Base-by-base conservation (phyloP, 1,140 invertebrate species). In the Agrypnia vestita region DNA sequence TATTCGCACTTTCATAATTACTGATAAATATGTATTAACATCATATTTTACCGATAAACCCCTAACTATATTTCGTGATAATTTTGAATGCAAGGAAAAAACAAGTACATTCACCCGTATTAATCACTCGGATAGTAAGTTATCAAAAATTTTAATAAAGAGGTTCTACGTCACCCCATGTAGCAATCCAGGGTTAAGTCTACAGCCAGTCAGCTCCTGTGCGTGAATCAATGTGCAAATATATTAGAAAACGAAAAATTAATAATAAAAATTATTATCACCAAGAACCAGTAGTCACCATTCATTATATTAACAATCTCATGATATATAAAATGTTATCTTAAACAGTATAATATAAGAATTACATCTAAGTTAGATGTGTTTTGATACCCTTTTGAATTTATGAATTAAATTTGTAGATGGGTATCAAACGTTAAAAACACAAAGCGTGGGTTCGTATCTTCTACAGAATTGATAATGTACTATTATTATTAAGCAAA, bases 361-460 rank as follows among this genome's bases (percentile, higher is more conserved):
- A 71, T 51, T 47, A 67, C 64, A 21, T 71, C 67, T 51, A 51
- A 71, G 49, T 71, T 71, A 71, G 67, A 71, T 71, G 17, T 71
- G 67, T 71, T 47, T 12, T 53, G 53, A 74, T 74, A 74, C 51
- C 71, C 49, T 74, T 56, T 55, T n/a, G 25, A 56, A n/a, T 51
- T 74, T 55, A 0, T 3, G 51, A 56, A 74, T 17, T 55, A 56
- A 74, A 74, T 74, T 56, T 74, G 35, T 74, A 56, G 51, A 15
- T 44, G 71, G n/a, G 3, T 44, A 9, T 8, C 21, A 74, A 74
- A 74, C 21, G 71, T 74, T 44, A 74, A 56, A 44, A 17, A 73
- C 49, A 15, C 46, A 25, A 12, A 15, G 51, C 51, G 69, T 73
- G 47, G 47, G 69, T 69, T 10, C 3, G 11, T 69, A 15, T 3